phyloP scores from a whole-genome alignment of 2,888 invertebrate genomes.

The Drosophila aldrichi region DNA sequence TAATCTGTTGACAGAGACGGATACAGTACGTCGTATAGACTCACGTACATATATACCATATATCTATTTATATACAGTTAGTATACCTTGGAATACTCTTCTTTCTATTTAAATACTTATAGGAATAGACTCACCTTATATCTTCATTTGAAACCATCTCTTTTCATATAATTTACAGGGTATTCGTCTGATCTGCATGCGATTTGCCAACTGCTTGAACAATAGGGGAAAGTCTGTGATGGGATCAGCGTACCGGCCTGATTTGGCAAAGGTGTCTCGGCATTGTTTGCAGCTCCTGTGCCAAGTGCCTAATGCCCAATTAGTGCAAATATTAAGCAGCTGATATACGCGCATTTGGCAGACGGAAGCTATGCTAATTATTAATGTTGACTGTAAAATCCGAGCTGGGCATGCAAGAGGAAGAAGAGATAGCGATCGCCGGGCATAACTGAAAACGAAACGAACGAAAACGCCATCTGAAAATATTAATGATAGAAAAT shows the following conservation, averaged over 20 bases:
- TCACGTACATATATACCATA: no score
- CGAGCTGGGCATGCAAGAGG: constrained; percentile 8
- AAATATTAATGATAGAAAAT: constrained; percentile 81
- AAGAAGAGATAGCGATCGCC: constrained; percentile 55
- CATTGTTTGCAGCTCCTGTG: constrained; percentile 25
- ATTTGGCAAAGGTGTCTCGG: constrained; percentile 3
- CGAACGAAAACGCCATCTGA: constrained; percentile 44
- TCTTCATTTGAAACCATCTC: no score
- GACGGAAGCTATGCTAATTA: constrained; percentile 77
- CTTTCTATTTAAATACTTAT: not conserved
- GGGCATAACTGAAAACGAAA: constrained; percentile 41
- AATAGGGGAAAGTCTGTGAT: constrained; percentile 55
- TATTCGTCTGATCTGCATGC: constrained; percentile 23
- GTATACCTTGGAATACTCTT: not conserved
- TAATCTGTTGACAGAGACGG: no score
- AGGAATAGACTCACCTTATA: no score
- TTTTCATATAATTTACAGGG: constrained; percentile 2
- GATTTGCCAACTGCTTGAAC: constrained; percentile 38
- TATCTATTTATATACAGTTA: no score
- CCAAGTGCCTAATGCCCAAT: constrained; percentile 55
- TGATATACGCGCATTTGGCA: constrained; percentile 50
- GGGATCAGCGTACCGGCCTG: constrained; percentile 2
- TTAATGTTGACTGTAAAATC: constrained; percentile 54
- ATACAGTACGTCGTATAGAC: no score
- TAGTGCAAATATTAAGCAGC: constrained; percentile 60